Percentiles rank a stretch among this genome's conserved stretches.
These are phyloP conservation scores for Ornithoptera alexandrae DNA, from an alignment of 2,888 invertebrate genomes.

Conservation along the genomic window DNA sequence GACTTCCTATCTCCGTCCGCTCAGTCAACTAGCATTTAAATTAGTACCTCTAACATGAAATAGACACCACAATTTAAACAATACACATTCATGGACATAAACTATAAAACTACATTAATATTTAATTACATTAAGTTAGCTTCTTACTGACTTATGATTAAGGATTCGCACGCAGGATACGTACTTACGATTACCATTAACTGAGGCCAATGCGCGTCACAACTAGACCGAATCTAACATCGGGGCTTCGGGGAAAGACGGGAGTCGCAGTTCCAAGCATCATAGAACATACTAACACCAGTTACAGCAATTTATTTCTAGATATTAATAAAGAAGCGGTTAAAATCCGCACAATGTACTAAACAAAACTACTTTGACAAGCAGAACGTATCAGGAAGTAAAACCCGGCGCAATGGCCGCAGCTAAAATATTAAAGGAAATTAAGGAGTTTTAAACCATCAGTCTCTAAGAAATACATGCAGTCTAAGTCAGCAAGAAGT, in stretches of 20 bases:
- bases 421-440: slow-evolving; percentile 39
- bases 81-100: slow-evolving; percentile 78
- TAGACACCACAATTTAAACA: slow-evolving; percentile 79
- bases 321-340: slow-evolving; percentile 9
- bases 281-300: neutral
- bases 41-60: slow-evolving; percentile 74
- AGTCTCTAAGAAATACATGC: slow-evolving; percentile 57
- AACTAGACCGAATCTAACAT: slow-evolving; percentile 17
- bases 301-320: neutral
- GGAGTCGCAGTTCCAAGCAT: neutral
- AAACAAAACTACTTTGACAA: slow-evolving; percentile 17
- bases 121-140: slow-evolving; percentile 56
- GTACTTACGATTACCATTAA: slow-evolving; percentile 35
- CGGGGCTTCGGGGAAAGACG: slow-evolving; percentile 2
- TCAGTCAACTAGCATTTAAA: slow-evolving; percentile 73
- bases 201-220: slow-evolving; percentile 29
- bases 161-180: slow-evolving; percentile 41
- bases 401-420: slow-evolving; percentile 35
- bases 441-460: slow-evolving; percentile 43
- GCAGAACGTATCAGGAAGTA: slow-evolving; percentile 3
- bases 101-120: slow-evolving; percentile 65
- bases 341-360: neutral
- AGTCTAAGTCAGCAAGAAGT: slow-evolving; percentile 61
- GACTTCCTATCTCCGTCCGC: slow-evolving; percentile 65
- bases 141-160: slow-evolving; percentile 66